Percentiles rank a stretch among this genome's conserved stretches.
These are phyloP conservation scores for Pagetopsis macropterus DNA, from an alignment of 2,797 vertebrate species.

Conservation along the genomic window DNA sequence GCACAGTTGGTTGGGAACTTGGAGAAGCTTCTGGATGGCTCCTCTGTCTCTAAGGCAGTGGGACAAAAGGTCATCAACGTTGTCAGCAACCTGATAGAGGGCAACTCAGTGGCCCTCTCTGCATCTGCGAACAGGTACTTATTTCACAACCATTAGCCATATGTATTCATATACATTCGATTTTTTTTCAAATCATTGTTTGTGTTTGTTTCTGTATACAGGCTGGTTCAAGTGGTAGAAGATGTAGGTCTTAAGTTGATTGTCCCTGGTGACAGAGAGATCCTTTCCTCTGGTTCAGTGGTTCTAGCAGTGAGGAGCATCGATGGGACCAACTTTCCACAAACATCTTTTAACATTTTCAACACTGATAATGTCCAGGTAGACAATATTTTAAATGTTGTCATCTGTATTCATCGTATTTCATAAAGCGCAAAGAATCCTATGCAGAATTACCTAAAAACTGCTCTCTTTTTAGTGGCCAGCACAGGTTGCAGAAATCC, in stretches of 20 bases:
- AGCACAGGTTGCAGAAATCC: no score
- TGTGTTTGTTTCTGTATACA: constrained; percentile 59
- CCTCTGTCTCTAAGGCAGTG: constrained; percentile 63
- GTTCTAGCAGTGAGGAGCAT: constrained; percentile 86
- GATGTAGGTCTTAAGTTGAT: constrained; percentile 86
- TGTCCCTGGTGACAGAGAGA: constrained; percentile 71
- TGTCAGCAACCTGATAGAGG: constrained; percentile 85
- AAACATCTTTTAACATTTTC: constrained; percentile 83
- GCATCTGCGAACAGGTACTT: constrained; percentile 86
- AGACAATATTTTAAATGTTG: not conserved
- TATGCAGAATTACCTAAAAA: no score
- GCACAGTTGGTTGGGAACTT: constrained; percentile 56
- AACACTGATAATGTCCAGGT: constrained; percentile 87
- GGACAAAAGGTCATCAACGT: constrained; percentile 77
- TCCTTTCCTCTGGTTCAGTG: constrained; percentile 83
- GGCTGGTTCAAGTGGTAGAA: constrained; percentile 89
- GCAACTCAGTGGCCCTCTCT: constrained; percentile 70
- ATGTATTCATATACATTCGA: not conserved
- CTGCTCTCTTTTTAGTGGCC: no score
- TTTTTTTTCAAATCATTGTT: not conserved
- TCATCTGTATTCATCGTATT: not conserved
- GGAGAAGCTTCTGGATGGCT: constrained; percentile 65
- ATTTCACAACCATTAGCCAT: not conserved
- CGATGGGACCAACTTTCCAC: constrained; percentile 80
- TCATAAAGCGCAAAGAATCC: not conserved